Conservation (phyloP, 1,140 invertebrate species). For the Cotesia vestalis region DNA sequence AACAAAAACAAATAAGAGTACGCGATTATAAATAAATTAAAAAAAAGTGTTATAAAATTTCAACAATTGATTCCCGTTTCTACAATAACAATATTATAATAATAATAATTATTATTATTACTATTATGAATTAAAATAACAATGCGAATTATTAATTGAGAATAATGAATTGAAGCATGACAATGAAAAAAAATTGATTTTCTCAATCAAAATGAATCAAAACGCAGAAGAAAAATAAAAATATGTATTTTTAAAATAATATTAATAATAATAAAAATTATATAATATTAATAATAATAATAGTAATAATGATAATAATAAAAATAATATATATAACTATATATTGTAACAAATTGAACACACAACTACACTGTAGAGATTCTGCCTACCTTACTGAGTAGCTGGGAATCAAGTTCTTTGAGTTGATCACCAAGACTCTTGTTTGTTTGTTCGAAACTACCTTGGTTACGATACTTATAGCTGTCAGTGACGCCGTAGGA, state of each 20-base stretch:
- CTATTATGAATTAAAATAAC: not conserved
- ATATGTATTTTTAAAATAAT: constrained; percentile 19
- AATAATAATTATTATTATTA: not conserved
- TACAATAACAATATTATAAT: not conserved
- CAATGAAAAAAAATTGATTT: not conserved
- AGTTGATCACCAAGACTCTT: constrained; percentile 83
- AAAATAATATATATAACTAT: not conserved
- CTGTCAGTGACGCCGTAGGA: constrained; percentile 68
- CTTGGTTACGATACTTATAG: constrained; percentile 70
- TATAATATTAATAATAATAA: not conserved
- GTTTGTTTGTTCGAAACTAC: constrained; percentile 77
- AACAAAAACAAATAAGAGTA: not conserved
- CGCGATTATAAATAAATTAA: constrained; percentile 11
- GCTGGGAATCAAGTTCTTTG: constrained; percentile 80
- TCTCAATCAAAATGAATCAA: too few species aligned
- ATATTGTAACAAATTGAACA: constrained; percentile 1
- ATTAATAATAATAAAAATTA: not conserved
- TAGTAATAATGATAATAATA: constrained; percentile 3
- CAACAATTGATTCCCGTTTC: too few species aligned
- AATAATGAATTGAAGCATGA: constrained; percentile 5
- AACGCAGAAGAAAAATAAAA: too few species aligned
- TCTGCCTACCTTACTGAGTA: constrained; percentile 76
- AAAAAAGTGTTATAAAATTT: constrained; percentile 14
- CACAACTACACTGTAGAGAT: constrained; percentile 54
- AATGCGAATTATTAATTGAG: constrained; percentile 6